Evolutionary conservation across 2,888 invertebrate species (phyloP).

Genomic region (Calliopum simillimum): DNA sequence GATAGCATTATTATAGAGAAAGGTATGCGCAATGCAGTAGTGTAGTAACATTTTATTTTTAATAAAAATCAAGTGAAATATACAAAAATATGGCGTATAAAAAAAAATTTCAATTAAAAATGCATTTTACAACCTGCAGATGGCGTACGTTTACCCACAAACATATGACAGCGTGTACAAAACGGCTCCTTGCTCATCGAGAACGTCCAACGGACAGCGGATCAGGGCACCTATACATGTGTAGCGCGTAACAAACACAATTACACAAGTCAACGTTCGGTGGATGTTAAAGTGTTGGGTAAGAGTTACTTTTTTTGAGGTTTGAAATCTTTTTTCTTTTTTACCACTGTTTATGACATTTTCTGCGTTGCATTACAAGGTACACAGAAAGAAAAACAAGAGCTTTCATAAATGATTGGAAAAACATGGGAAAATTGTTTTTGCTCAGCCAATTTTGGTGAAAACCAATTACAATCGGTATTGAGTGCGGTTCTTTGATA

Average conservation of each 20-base stretch:
- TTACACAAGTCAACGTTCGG: constrained; percentile 79
- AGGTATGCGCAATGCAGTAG: constrained; percentile 70
- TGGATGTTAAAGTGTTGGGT: constrained; percentile 80
- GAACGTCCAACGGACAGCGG: constrained; percentile 84
- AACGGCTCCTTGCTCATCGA: constrained; percentile 88
- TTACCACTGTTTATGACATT: background rate
- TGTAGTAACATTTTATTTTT: background rate
- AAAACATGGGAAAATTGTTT: too few relatives aligned
- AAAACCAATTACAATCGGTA: too few relatives aligned
- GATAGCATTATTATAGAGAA: constrained; percentile 88
- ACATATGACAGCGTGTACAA: constrained; percentile 85
- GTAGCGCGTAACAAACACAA: constrained; percentile 86
- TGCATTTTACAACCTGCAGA: constrained; percentile 69
- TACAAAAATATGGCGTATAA: too few relatives aligned
- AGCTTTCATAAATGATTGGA: too few relatives aligned
- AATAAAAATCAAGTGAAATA: background rate
- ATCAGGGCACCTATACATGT: constrained; percentile 92
- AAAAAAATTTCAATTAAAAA: background rate
- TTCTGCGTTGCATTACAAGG: background rate
- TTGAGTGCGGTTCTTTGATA: too few relatives aligned
- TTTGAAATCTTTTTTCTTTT: constrained; percentile 23
- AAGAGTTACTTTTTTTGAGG: constrained; percentile 50
- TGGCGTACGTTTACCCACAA: constrained; percentile 83
- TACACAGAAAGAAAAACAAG: constrained; percentile 7
- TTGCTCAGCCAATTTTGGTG: too few relatives aligned